A percentile compares a stretch with the other conserved stretches of the same genome.
phyloP scores from a whole-genome alignment of 2,113 vertebrate genomes.

The Aphelocoma coerulescens region DNA sequence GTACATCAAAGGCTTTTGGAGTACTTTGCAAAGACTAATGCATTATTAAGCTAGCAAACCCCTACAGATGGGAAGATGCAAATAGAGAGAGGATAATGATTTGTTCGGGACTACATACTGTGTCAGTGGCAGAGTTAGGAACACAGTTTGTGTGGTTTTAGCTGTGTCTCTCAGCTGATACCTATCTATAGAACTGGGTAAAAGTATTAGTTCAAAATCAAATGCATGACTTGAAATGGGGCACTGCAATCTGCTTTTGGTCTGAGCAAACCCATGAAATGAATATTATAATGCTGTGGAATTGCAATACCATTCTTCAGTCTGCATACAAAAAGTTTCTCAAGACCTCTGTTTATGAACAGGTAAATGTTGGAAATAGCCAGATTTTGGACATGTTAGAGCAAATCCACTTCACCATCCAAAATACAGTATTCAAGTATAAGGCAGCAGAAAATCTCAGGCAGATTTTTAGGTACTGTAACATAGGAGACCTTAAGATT shows the following conservation, averaged over 20 bases:
- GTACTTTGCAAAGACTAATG: background rate
- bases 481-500: background rate
- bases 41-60: slow-evolving; percentile 12
- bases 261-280: background rate
- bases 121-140: background rate
- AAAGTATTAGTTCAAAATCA: background rate
- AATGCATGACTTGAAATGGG: background rate
- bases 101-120: background rate
- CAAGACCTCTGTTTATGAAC: background rate
- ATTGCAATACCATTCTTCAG: background rate
- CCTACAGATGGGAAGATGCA: background rate
- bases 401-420: background rate
- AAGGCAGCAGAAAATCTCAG: background rate
- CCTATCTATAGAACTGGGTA: background rate
- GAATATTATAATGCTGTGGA: background rate
- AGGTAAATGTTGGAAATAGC: background rate
- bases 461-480: background rate
- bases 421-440: background rate
- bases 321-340: background rate
- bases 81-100: background rate
- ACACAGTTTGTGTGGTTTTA: background rate
- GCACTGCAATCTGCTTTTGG: background rate
- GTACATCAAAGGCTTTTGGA: background rate
- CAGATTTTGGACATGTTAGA: background rate
- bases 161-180: background rate